A percentile compares a stretch with the other conserved stretches of the same genome.
Conservation (phyloP, 30 jellyfish, hydroid and myxozoan genomes). For the Cassiopea xamachana region DNA sequence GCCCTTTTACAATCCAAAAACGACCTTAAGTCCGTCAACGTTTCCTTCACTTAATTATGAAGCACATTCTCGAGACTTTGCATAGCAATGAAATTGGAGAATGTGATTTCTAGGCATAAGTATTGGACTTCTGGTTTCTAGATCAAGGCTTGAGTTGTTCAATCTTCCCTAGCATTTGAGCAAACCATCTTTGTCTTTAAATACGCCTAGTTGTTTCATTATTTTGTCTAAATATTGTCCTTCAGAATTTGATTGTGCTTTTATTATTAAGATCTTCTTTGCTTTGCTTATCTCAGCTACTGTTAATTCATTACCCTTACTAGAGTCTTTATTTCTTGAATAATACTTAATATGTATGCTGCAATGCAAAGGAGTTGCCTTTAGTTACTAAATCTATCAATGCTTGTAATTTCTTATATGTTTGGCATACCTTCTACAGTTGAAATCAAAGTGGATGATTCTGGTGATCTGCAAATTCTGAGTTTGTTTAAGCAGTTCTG, state of each 20-base stretch:
- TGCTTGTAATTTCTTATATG: background rate
- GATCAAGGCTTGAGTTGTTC: conserved; percentile 27
- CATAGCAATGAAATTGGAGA: background rate
- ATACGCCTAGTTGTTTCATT: conserved; percentile 6
- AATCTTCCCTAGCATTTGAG: conserved; percentile 26
- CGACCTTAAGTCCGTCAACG: no score
- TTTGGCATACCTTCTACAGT: background rate
- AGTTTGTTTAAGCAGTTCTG: no score
- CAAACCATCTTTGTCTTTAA: conserved; percentile 24
- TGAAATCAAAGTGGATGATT: no score
- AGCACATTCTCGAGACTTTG: no score
- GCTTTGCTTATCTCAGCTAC: conserved; percentile 1
- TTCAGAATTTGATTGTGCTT: background rate
- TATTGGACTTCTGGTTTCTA: conserved; percentile 19
- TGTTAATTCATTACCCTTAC: conserved; percentile 2
- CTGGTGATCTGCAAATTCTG: no score
- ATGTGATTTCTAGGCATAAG: conserved; percentile 3
- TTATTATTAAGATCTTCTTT: conserved; percentile 9
- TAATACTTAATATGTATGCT: conserved; percentile 4
- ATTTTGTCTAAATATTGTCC: background rate
- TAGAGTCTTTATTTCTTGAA: background rate
- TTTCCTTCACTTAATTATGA: background rate
- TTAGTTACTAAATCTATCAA: conserved; percentile 17
- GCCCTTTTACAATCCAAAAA: no score
- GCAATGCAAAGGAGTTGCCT: background rate